Base-by-base conservation (phyloP, 53 echinoderm and acorn worm species). In the Crossaster papposus region DNA sequence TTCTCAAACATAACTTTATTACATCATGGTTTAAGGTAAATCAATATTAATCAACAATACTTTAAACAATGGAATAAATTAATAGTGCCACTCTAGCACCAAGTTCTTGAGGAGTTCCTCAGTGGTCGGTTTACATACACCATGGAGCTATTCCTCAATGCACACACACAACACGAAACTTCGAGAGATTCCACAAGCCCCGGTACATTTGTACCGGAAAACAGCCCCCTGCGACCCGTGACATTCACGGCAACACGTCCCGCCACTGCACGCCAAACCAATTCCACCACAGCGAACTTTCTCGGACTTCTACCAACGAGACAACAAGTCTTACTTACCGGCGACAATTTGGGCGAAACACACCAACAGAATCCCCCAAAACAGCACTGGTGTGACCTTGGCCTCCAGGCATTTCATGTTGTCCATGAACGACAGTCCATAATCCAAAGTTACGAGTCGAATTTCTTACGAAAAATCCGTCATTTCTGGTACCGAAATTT, bases 351-450 rank as follows among this genome's bases (percentile, higher is more conserved):
- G 58, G 32, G 87, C 38, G 15, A 77, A 26, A 35, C 76, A 36
- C 32, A 76, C n/a, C 77, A 77, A 63, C 26, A 11, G 58, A 18
- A 87, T 75, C 87, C 87, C 77, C 87, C 2, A 76, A 55, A 87
- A n/a, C 4, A 87, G 87, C 87, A 77, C 87, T 87, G 87, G 87
- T 55, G 87, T 30, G 87, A 62, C 53, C 87, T 52, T 76, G 35
- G 44, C 6, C 87, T 75, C 87, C 87, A 87, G 87, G 77, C 77
- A 75, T 87, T 87, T 87, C 87, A 87, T 87, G 77, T 14, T 87
- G 87, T 87, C 62, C 74, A 63, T 76, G 87, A 87, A 76, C 30
- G 55, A 14, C 23, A 72, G 75, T 33, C 87, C 87, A 87, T 87
- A 87, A 87, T 87, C 87, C 87, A 87, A 76, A 36, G 35, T 55